A percentile compares a stretch with the other conserved stretches of the same genome.
phyloP scores from a whole-genome alignment of 2,113 vertebrate genomes.

The Otolemur garnettii region DNA sequence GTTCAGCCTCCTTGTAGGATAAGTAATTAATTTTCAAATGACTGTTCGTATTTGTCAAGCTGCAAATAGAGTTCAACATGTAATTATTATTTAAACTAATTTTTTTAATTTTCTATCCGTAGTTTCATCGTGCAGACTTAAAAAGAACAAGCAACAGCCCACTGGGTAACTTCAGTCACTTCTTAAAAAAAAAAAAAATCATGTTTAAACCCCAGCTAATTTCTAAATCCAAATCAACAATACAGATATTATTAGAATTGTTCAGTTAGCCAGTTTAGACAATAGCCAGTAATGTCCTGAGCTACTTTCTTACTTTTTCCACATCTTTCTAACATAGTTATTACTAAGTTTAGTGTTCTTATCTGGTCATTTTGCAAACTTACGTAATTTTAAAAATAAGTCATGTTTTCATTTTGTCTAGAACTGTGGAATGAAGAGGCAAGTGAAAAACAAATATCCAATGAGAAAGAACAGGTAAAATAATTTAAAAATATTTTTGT shows the following conservation, averaged over 20 bases:
- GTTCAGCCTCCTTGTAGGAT: neutral
- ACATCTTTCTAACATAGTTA: neutral
- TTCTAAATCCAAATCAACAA: neutral
- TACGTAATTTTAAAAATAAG: neutral
- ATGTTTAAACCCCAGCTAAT: neutral
- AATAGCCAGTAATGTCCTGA: neutral
- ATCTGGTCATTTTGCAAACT: neutral
- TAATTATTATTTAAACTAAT: neutral
- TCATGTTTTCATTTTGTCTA: too few species aligned
- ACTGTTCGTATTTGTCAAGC: neutral
- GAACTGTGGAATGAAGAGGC: too few species aligned
- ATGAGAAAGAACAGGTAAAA: too few species aligned
- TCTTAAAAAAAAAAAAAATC: neutral
- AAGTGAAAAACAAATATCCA: too few species aligned
- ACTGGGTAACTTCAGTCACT: neutral
- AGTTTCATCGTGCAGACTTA: neutral
- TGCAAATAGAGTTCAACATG: neutral
- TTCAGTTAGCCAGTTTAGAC: neutral
- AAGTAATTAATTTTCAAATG: slow-evolving; percentile 7
- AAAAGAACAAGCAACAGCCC: neutral
- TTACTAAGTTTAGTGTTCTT: neutral
- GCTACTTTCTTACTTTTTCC: neutral
- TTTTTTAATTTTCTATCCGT: neutral
- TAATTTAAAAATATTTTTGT: neutral
- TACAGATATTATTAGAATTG: neutral